These are phyloP conservation scores for Pogonocherus hispidulus DNA, from an alignment of 2,888 invertebrate genomes.

Conservation along the genomic window DNA sequence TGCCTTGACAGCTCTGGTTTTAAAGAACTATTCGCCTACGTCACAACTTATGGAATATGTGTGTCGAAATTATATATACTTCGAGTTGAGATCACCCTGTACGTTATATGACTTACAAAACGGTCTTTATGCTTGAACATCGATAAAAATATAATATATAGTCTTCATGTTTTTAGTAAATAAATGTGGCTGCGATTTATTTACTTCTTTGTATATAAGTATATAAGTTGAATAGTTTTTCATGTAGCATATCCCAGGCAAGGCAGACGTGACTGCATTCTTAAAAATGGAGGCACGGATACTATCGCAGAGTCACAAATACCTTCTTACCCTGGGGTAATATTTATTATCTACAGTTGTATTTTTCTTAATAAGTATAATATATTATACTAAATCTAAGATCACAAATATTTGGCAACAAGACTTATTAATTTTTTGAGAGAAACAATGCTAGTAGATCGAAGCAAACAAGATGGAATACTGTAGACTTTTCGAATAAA, in stretches of 20 bases:
- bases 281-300: not conserved
- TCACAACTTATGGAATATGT: too few relatives aligned
- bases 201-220: constrained; percentile 45
- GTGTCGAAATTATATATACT: too few relatives aligned
- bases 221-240: too few relatives aligned
- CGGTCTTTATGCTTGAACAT: not conserved
- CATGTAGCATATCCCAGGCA: not conserved
- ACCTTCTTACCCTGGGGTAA: not conserved
- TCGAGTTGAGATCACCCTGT: not conserved
- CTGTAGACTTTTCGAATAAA: too few relatives aligned
- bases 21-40: too few relatives aligned
- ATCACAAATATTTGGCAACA: constrained; percentile 46
- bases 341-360: constrained; percentile 12
- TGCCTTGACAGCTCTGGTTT: too few relatives aligned
- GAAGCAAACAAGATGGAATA: not conserved
- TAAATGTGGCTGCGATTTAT: constrained; percentile 60
- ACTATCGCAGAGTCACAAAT: not conserved
- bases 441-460: not conserved
- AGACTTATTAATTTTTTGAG: constrained; percentile 10
- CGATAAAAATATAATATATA: constrained; percentile 14
- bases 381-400: constrained; percentile 25
- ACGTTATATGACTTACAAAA: not conserved
- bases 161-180: constrained; percentile 48
- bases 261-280: not conserved
- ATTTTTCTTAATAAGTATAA: constrained; percentile 7